These are phyloP conservation scores for Chaetophractus vellerosus DNA, from an alignment of 2,797 vertebrate species.

Conservation along the genomic window DNA sequence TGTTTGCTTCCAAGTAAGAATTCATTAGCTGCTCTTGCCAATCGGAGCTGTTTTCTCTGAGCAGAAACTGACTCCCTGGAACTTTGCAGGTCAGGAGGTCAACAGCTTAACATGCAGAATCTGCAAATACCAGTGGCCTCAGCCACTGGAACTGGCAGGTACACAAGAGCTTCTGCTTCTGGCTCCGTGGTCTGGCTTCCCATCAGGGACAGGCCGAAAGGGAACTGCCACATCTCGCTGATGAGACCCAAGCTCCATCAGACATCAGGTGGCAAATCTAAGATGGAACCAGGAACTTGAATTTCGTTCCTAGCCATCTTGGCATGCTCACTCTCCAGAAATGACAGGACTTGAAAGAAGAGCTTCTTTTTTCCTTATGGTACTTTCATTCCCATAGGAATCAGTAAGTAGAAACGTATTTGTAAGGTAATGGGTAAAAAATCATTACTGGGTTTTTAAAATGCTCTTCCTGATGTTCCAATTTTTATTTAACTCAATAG, in stretches of 20 bases:
- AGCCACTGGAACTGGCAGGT: neutral
- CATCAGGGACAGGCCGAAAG: neutral
- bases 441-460: slow-evolving; percentile 76
- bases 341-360: slow-evolving; percentile 53
- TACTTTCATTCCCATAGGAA: slow-evolving; percentile 73
- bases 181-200: neutral
- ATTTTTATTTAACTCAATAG: slow-evolving; percentile 74
- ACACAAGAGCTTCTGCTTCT: neutral
- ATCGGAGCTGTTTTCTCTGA: slow-evolving; percentile 72
- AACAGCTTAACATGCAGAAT: slow-evolving; percentile 71
- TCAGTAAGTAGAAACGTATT: slow-evolving; percentile 76
- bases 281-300: slow-evolving; percentile 41
- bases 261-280: neutral
- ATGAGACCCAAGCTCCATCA: neutral
- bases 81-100: slow-evolving; percentile 67
- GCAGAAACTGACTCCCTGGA: slow-evolving; percentile 48
- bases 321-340: neutral
- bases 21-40: slow-evolving; percentile 81
- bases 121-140: neutral
- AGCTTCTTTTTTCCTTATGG: neutral
- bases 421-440: slow-evolving; percentile 79
- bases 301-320: neutral
- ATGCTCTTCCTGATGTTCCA: slow-evolving; percentile 76
- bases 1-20: slow-evolving; percentile 81
- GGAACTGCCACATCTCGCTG: neutral